A percentile compares a stretch with the other conserved stretches of the same genome.
Conservation (phyloP, 2,797 vertebrate genomes). For the Ctenopoma kingsleyae region DNA sequence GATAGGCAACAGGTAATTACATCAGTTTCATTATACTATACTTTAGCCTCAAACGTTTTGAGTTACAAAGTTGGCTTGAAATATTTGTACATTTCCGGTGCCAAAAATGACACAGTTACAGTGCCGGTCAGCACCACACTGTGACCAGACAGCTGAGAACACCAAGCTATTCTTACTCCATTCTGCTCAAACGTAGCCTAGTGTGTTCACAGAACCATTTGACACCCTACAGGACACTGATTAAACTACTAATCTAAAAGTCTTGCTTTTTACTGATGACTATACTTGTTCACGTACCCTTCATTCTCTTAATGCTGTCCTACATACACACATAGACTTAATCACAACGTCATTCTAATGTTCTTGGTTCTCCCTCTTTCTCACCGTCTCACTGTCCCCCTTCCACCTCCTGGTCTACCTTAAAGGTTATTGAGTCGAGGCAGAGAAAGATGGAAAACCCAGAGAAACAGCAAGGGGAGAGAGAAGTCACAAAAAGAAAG, state of each 20-base stretch:
- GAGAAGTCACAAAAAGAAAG: conserved; percentile 54
- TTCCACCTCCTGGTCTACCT: conserved; percentile 28
- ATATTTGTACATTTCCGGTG: neutral
- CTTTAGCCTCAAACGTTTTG: neutral
- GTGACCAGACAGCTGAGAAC: neutral
- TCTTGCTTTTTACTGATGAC: conserved; percentile 24
- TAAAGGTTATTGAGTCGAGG: conserved; percentile 70
- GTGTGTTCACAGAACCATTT: conserved; percentile 18
- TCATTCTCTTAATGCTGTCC: conserved; percentile 6
- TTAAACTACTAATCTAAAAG: conserved; percentile 18
- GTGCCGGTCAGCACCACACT: neutral
- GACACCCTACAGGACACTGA: conserved; percentile 4
- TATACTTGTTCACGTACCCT: conserved; percentile 2
- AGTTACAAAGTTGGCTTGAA: neutral
- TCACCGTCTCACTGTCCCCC: neutral
- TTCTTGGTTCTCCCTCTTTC: neutral
- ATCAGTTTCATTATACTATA: neutral
- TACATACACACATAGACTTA: conserved; percentile 14
- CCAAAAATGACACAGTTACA: neutral
- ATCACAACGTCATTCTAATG: conserved; percentile 27
- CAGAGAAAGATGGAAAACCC: conserved; percentile 69
- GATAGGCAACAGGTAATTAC: neutral
- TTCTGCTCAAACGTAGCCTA: neutral
- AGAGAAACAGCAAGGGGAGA: conserved; percentile 33
- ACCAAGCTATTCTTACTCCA: neutral